Conservation (phyloP, 1,140 invertebrate genomes). For the Drosophila rufa region DNA sequence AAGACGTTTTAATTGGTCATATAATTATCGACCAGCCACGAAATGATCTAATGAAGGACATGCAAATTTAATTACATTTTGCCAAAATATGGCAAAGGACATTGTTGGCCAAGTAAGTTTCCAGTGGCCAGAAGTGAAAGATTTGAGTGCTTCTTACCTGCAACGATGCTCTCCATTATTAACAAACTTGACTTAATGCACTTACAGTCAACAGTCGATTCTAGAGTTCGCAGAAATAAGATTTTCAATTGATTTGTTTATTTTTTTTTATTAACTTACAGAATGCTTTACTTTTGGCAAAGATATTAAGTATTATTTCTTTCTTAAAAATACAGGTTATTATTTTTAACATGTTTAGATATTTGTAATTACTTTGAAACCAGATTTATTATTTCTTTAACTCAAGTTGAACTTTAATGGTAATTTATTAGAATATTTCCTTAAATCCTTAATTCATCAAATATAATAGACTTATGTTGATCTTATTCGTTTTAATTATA, state of each 20-base stretch:
- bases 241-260: too few species aligned
- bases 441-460: too few species aligned
- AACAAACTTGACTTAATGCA: not conserved
- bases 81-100: not conserved
- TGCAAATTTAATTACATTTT: slow-evolving; percentile 34
- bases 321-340: too few species aligned
- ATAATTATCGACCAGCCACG: slow-evolving; percentile 30
- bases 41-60: slow-evolving; percentile 14
- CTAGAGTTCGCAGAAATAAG: too few species aligned
- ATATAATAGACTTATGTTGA: too few species aligned
- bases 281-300: too few species aligned
- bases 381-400: not conserved
- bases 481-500: too few species aligned
- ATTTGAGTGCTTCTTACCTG: slow-evolving; percentile 1
- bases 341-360: not conserved
- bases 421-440: too few species aligned
- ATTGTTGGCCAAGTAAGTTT: not conserved
- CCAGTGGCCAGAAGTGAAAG: not conserved
- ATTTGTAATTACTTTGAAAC: not conserved
- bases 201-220: not conserved
- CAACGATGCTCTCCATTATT: not conserved
- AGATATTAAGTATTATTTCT: too few species aligned
- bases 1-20: slow-evolving; percentile 27
- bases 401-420: not conserved
- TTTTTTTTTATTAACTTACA: too few species aligned